Evolutionary conservation across 1,140 invertebrate genomes (phyloP), one percentile per base, ranked within the genome.

Genomic region (Meloidogyne exigua): DNA sequence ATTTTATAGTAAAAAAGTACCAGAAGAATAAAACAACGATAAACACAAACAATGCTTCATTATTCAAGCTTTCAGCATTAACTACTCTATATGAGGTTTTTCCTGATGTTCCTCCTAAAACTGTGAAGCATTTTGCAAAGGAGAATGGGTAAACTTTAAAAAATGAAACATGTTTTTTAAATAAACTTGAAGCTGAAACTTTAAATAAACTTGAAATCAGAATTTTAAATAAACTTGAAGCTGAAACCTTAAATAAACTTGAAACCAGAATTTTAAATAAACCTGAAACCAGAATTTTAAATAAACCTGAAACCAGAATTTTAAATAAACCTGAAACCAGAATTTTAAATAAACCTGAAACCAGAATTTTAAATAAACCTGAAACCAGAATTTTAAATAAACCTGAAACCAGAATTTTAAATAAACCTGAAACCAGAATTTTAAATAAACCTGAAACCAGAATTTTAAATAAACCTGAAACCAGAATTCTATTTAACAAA

Each of bases 41-140:
- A 9, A n/a, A 0, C n/a, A n/a, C n/a, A n/a, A 57, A 21, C 21
- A 57, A 57, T 57, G 13, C 13, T n/a, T n/a, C 49, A 7, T 57
- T 57, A 57, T n/a, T 1, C n/a, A 57, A 57, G n/a, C n/a, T 57
- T n/a, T 57, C 49, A 7, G 49, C 49, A n/a, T 57, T 57, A 15
- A 57, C 49, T 57, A 57, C 49, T 18, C 21, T 57, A 57, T 57
- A 57, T 57, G 49, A 57, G n/a, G 49, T 57, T 0, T 57, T 57
- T n/a, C 49, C 49, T n/a, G 49, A 57, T 57, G 49, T 57, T n/a
- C 49, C 49, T 57, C 49, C 49, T n/a, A 57, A 57, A n/a, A 57
- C 49, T 9, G 21, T 57, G 5, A 57, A 57, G 7, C 49, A 57
- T 57, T 57, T 57, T 57, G 49, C 49, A n/a, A 57, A 57, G 49